Base-by-base conservation (phyloP, 2,888 invertebrate genomes). In the Teinopalpus imperialis region DNA sequence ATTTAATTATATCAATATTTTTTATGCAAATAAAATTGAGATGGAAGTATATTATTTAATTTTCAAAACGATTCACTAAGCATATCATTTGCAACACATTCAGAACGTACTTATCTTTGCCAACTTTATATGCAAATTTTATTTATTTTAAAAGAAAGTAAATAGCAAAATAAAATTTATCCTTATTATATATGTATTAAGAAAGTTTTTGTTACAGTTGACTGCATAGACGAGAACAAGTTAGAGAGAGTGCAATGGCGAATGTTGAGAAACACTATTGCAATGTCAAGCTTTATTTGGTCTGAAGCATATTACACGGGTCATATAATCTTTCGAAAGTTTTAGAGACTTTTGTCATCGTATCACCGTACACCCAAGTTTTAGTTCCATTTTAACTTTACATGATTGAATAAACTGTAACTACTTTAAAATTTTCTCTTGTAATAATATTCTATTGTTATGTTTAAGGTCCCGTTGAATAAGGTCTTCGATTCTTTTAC, bases 241-340 rank as follows among this genome's bases (percentile, higher is more conserved):
- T 31, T 31, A 31, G 12, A 31, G 23, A 31, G 12, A 31, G 23
- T 30, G 30, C 40, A 39, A 7, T 10, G 20, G 20, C 32, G 20
- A 32, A 18, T 32, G 32, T 37, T 7, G 9, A 9, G 36, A 24
- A 39, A 39, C 16, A 29, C 20, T 18, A 14, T 12, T 14, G 21
- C 21, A 40, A 40, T 23, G 21, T 23, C 40, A 31, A 40, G 42
- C 42, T 80, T 80, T 78, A 78, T 77, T 78, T 72, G 74, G 70
- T 77, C 74, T 31, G 23, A 40, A 40, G 23, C 40, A 40, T 39
- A 83, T 86, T 87, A 86, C 86, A 85, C 85, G 87, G 87, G 82
- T 85, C 87, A 86, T 87, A 86, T 83, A 85, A 83, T 79, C 81
- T 40, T 83, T 85, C 81, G 85, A 86, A 85, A 87, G 81, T 85